Base-by-base conservation (phyloP, 2,797 vertebrate genomes). In the Protosalanx chinensis region DNA sequence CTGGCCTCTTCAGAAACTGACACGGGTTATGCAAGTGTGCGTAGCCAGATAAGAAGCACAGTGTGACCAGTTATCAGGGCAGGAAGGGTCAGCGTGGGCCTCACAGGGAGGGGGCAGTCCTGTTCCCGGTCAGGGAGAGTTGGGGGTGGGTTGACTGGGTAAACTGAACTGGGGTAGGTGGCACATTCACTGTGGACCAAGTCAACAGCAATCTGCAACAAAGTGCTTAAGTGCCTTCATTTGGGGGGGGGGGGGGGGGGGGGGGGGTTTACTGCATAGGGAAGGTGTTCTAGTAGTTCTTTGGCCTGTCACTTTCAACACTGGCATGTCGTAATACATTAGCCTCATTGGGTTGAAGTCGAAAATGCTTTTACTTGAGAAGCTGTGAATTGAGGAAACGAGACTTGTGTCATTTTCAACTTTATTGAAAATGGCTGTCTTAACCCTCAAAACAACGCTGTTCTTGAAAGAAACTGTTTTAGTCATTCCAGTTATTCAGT, bases 201-300 rank as follows among this genome's bases (percentile, higher is more conserved):
- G 83, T 82, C 73, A 72, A 72, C 33, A 35, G 33, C 7, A 82
- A 87, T 81, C 86, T 85, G 85, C 86, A 87, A 76, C 80, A 63
- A 71, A 72, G 68, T 67, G 60, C 73, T 83, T 4, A 76, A 84
- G 87, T 88, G 88, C 89, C 87, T 89, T 87, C 65, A 64, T 32
- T 51, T 72, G 75, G 63, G 60, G 65, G 65, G 70, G 59, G 65
- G 64, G 70, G 65, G 76, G 64, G 61, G 20, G 69, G 51, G 41
- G 64, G 35, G 23, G 23, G 23, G 23, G 1, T 27, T 27, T 27
- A 27, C 23, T 56, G 69, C 53, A 37, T 67, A 23, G n/a, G 18
- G n/a, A 1, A 58, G 8, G n/a, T n/a, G n/a, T n/a, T n/a, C n/a
- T n/a, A n/a, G n/a, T n/a, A n/a, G n/a, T n/a, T n/a, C n/a, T n/a